Evolutionary conservation across 2,113 vertebrate species (phyloP), one percentile per base, ranked within the genome.

Genomic region (Crotalus horridus): DNA sequence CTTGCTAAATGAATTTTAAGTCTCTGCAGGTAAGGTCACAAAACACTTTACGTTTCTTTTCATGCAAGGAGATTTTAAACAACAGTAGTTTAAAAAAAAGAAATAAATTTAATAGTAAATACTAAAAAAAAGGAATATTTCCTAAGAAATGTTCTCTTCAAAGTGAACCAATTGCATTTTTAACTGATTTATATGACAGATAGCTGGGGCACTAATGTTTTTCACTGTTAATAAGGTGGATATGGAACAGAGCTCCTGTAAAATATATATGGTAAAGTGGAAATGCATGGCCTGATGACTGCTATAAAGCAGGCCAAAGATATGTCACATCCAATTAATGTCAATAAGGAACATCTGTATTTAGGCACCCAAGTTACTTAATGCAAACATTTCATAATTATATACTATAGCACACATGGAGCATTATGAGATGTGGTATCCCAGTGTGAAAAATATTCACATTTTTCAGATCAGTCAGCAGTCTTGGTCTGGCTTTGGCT

Each of bases 331-430:
- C 96, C 97, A 98, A 98, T 98, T 98, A 98, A 96, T 91, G 97
- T 98, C 98, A 98, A 97, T 93, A 95, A 98, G 96, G 97, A 98
- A 98, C 98, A 98, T 98, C 98, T 98, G 98, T 98, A 97, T 97
- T 97, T 97, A 96, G 97, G 98, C 97, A 97, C 97, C 97, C 97
- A 97, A 95, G 95, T 97, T 97, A 96, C 97, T 97, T 96, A 97
- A 97, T 97, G 97, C 97, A 98, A 98, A 98, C 98, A 98, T 98
- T 97, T 97, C 95, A 94, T 98, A 98, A 98, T 97, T 98, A 97
- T 97, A 97, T 97, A 96, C 96, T 96, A 97, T 97, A 92, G 96
- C 97, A 97, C 96, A 97, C 96, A 95, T 95, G 91, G 97, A 93
- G 96, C 96, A 97, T 97, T 97, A 97, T 97, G 98, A 97, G 97